Base-by-base conservation (phyloP, 2,797 vertebrate genomes). In the Syngnathus rostellatus region DNA sequence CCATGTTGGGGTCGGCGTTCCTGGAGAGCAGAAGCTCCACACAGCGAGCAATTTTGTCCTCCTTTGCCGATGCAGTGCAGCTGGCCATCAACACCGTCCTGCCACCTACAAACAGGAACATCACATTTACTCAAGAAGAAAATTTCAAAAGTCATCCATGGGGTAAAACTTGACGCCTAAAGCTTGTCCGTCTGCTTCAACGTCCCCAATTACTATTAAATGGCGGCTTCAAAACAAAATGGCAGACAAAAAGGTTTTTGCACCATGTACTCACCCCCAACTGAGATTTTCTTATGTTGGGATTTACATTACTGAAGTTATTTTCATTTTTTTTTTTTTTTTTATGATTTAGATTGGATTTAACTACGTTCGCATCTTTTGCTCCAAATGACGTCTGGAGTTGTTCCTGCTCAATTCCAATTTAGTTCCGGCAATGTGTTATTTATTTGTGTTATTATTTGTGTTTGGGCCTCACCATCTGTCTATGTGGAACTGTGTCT, bases 1-100 rank as follows among this genome's bases (percentile, higher is more conserved):
- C 67, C 70, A 87, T 39, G 81, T 95, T 98, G 80, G 94, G 93
- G 76, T 97, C 91, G 64, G 91, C 94, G 60, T 94, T 94, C 83
- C 95, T 94, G 77, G 94, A 94, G 0, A 99, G 91, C 37, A 99
- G 92, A n/a, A 99, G 86, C 65, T 94, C 94, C 61, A 95, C 89
- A 80, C 95, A 94, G 79, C 85, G 92, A 74, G 89, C 74, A 40
- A 95, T 90, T 65, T 88, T 88, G 60, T 95, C 93, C 73, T 98
- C 94, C 23, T 85, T 79, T 67, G 85, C 88, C 71, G 69, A 79
- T 0, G 95, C 93, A 14, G 85, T 86, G 81, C 94, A 96, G 37
- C 93, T 90, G 76, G 91, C 92, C 94, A 98, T 98, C 77, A 98
- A 90, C 75, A 94, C 86, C 0, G 93, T 95, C 79, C 89, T 92